Conservation (phyloP, 2,797 vertebrate genomes). For the Yasuhikotakia modesta region DNA sequence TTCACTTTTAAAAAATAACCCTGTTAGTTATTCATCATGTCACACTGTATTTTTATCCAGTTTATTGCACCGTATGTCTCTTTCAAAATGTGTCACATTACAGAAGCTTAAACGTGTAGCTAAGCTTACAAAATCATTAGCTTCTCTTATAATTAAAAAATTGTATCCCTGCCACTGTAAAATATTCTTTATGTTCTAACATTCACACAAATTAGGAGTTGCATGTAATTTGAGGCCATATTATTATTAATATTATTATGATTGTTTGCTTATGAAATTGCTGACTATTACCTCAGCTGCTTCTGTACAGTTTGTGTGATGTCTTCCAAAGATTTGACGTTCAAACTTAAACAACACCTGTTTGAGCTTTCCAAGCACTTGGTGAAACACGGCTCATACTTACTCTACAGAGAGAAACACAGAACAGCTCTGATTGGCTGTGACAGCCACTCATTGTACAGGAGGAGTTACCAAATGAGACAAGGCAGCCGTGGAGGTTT, state of each 20-base stretch:
- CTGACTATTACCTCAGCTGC: background rate
- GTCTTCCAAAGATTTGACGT: background rate
- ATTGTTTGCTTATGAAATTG: conserved; percentile 23
- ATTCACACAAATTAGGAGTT: background rate
- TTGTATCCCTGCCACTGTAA: background rate
- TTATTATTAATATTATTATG: too few species aligned
- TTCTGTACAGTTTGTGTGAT: background rate
- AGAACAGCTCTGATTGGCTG: conserved; percentile 8
- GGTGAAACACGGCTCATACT: background rate
- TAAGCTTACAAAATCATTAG: background rate
- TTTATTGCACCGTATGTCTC: background rate
- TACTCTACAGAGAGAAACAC: background rate
- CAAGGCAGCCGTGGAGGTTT: conserved; percentile 21
- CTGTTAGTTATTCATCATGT: background rate
- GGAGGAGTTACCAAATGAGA: conserved; percentile 38
- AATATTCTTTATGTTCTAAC: conserved; percentile 3
- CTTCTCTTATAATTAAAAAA: background rate
- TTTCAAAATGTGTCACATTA: background rate
- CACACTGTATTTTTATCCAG: background rate
- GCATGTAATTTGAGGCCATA: background rate
- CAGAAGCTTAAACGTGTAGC: background rate
- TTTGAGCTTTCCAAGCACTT: background rate
- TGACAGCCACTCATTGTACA: conserved; percentile 28
- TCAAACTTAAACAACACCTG: conserved; percentile 31
- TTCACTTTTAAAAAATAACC: background rate